Conservation (phyloP, 2,113 vertebrate species). For the Calyptomena viridis region DNA sequence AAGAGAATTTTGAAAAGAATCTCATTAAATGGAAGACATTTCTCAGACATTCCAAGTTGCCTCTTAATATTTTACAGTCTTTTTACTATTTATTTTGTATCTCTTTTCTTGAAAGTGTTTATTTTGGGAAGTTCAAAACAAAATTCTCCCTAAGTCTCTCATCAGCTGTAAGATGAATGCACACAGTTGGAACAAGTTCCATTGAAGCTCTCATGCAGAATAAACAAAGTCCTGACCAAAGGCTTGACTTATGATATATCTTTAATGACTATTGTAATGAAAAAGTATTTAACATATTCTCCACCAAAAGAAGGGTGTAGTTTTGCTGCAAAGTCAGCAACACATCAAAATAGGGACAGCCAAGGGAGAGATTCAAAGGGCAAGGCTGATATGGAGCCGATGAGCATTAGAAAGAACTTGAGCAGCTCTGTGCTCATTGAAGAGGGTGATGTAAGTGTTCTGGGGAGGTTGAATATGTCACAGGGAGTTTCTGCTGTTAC, state of each 20-base stretch:
- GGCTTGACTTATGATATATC: conserved; percentile 53
- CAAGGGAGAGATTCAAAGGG: background rate
- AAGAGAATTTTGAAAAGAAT: conserved; percentile 28
- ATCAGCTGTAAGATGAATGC: conserved; percentile 54
- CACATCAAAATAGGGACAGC: background rate
- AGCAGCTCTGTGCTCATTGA: background rate
- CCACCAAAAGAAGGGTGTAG: background rate
- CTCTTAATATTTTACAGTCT: conserved; percentile 40
- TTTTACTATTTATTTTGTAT: conserved; percentile 65
- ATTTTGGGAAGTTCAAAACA: conserved; percentile 62
- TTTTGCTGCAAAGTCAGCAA: conserved; percentile 26
- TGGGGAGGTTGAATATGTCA: background rate
- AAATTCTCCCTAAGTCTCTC: conserved; percentile 53
- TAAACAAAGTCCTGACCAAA: conserved; percentile 53
- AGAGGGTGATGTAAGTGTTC: background rate
- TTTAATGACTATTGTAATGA: conserved; percentile 67
- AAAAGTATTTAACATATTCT: conserved; percentile 52
- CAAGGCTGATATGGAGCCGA: background rate
- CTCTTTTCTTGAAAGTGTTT: conserved; percentile 58
- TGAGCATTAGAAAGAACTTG: background rate
- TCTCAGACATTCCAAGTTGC: conserved; percentile 31
- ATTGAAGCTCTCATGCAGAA: conserved; percentile 39
- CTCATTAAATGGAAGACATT: conserved; percentile 32
- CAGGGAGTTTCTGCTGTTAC: background rate
- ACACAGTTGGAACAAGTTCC: conserved; percentile 46